These are phyloP conservation scores for Pocillopora verrucosa DNA, from an alignment of 64 coral and sea anemone genomes.

Conservation along the genomic window DNA sequence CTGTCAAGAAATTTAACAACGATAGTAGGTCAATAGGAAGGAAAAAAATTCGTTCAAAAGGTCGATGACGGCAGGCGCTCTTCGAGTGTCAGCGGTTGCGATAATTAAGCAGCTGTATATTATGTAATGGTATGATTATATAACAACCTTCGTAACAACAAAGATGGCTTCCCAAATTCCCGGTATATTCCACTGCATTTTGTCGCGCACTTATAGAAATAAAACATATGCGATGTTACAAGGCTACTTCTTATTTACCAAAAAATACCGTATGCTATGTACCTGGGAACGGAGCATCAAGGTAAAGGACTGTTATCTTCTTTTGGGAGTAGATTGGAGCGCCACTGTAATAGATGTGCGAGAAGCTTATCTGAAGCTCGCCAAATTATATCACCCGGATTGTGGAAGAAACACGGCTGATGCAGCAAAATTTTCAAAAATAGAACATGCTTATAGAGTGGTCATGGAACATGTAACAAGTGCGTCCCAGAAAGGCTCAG, in stretches of 20 bases:
- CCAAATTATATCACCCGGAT: constrained; percentile 34
- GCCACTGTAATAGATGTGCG: constrained; percentile 37
- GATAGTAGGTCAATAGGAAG: too few species aligned
- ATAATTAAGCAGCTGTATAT: neutral
- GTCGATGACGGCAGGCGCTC: too few species aligned
- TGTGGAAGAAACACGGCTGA: constrained; percentile 54
- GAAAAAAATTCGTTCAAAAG: too few species aligned
- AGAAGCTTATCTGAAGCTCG: constrained; percentile 15
- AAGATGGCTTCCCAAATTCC: neutral
- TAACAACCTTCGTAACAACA: neutral
- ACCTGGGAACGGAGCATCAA: neutral
- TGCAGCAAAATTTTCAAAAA: constrained; percentile 36
- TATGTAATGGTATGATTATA: constrained; percentile 2
- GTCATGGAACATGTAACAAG: constrained; percentile 39
- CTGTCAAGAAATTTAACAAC: too few species aligned
- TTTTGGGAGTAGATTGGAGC: constrained; percentile 27
- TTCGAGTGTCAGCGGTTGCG: neutral
- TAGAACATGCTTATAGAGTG: constrained; percentile 49
- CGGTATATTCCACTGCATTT: neutral
- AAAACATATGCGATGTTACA: neutral
- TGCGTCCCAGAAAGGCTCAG: neutral
- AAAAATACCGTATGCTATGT: neutral
- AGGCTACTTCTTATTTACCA: neutral
- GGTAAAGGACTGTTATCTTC: constrained; percentile 32
- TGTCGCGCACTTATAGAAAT: neutral